Base-by-base conservation (phyloP, 2,888 invertebrate species). In the Phortica okadai region DNA sequence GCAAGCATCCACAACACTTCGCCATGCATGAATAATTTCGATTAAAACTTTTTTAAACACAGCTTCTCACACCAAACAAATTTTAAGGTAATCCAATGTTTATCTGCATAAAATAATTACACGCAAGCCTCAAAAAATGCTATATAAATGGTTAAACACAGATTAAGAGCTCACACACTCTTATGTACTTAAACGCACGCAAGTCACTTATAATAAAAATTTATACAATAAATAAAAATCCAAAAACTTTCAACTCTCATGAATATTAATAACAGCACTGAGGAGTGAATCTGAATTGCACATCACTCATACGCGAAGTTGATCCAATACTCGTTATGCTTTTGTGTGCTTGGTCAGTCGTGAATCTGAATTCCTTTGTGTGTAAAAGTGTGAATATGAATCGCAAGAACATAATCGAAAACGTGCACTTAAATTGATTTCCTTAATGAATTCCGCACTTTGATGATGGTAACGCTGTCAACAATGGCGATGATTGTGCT, bases 391-490 rank as follows among this genome's bases (percentile, higher is more conserved):
- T 56, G 56, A n/a, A 1, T 56, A 6, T 56, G 14, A 56, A 11
- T 6, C n/a, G 16, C 56, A 62, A 33, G 3, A 33, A 33, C 33
- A 33, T 33, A 76, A 84, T 82, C 84, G 85, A 82, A 84, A 83
- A 82, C 82, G 83, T 83, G 84, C 83, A 86, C 84, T 84, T 86
- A 84, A 86, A 85, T 86, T 84, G 85, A 86, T 85, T 85, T 86
- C 82, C 85, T 83, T 84, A 85, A 86, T 86, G 84, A 86, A 84
- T 83, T 83, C 82, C 77, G 74, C 79, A 80, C 4, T 82, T 81
- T 5, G 4, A 33, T 33, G 33, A 33, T 33, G 33, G 33, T 5
- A 33, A 82, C 79, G 80, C n/a, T 59, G 69, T 73, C 76, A 73
- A n/a, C n/a, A n/a, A n/a, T n/a, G n/a, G n/a, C n/a, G n/a, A n/a